Percentiles rank a stretch among this genome's conserved stretches.
These are phyloP conservation scores for Thunnus albacares DNA, from an alignment of 2,797 vertebrate genomes.

Conservation along the genomic window DNA sequence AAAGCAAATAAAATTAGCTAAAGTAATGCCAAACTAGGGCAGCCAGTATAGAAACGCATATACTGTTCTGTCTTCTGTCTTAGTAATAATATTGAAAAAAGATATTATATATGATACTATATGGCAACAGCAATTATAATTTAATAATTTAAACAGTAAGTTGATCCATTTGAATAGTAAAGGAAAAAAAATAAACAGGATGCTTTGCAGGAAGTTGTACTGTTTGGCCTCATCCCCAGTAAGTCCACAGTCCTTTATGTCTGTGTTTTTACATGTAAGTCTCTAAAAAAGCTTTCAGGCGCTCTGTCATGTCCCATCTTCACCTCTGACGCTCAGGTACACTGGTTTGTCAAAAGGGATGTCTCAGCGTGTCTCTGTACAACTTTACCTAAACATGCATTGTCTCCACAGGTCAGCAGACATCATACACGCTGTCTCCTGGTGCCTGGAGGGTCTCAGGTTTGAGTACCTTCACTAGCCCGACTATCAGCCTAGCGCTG, in stretches of 20 bases:
- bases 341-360: constrained; percentile 60
- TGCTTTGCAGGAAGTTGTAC: not conserved
- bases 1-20: constrained; percentile 10
- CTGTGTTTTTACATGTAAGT: constrained; percentile 33
- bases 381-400: constrained; percentile 64
- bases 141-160: constrained; percentile 1
- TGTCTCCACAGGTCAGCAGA: constrained; percentile 73
- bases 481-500: constrained; percentile 63
- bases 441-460: constrained; percentile 68
- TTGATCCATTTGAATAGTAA: not conserved
- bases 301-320: constrained; percentile 64
- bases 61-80: not conserved
- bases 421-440: constrained; percentile 67
- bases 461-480: constrained; percentile 65
- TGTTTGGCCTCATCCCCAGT: constrained; percentile 1
- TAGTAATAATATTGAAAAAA: not conserved
- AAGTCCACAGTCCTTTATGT: constrained; percentile 4
- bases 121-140: not conserved
- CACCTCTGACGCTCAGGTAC: constrained; percentile 62
- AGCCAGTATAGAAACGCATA: constrained; percentile 2
- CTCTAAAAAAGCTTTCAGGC: constrained; percentile 45
- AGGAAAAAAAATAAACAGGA: not conserved
- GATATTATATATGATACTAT: constrained; percentile 7
- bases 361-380: constrained; percentile 50
- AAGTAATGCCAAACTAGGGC: constrained; percentile 29